These are phyloP conservation scores for Meriones psammophilus DNA, from an alignment of 2,797 vertebrate species.

Conservation along the genomic window DNA sequence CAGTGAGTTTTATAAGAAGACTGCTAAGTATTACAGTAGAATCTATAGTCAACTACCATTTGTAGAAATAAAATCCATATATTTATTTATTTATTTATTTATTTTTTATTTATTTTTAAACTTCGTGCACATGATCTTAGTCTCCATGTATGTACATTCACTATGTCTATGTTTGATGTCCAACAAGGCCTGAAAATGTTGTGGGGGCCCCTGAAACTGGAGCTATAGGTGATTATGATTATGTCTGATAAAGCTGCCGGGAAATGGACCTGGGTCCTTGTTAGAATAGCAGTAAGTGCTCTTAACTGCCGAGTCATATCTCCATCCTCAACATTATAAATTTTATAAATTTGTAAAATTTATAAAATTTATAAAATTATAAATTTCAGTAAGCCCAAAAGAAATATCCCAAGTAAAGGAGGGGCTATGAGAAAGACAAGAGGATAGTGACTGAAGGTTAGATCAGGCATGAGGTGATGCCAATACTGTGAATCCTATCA, in stretches of 20 bases:
- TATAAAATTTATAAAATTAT: too few relatives aligned
- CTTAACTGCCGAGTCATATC: background rate
- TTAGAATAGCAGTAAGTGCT: background rate
- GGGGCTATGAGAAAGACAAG: background rate
- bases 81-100: background rate
- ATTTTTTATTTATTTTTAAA: background rate
- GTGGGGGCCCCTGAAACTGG: background rate
- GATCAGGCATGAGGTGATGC: accelerated
- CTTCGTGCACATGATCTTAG: background rate
- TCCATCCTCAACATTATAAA: background rate
- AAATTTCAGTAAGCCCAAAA: background rate
- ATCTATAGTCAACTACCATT: background rate
- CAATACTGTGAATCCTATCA: accelerated
- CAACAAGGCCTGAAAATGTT: background rate
- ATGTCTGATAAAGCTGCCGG: background rate
- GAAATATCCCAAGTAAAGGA: background rate
- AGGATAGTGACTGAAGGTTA: background rate
- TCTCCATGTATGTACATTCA: background rate
- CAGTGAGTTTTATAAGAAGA: background rate
- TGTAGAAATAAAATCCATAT: conserved; percentile 15
- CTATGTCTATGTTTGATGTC: background rate
- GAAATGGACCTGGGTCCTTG: background rate
- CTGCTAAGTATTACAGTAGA: background rate
- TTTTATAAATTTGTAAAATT: too few relatives aligned
- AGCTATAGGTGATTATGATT: background rate